These are phyloP conservation scores for Pseudochromis fuscus DNA, from an alignment of 2,797 vertebrate species.

Conservation along the genomic window DNA sequence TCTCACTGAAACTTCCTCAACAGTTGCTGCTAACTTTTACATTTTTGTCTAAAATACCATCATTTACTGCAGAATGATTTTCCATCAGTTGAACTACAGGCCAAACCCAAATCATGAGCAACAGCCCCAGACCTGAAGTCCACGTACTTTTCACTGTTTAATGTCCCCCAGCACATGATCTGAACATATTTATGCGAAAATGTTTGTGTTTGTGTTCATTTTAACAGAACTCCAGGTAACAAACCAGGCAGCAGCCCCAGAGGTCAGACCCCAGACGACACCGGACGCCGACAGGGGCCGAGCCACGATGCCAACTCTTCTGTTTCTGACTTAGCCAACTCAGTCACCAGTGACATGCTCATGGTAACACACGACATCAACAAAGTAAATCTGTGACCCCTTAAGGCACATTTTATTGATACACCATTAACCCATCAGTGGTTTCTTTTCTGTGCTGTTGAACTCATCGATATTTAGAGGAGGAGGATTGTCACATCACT, in stretches of 20 bases:
- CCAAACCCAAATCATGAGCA: not conserved
- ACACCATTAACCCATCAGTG: constrained; percentile 9
- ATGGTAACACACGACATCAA: constrained; percentile 86
- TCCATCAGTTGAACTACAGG: not conserved
- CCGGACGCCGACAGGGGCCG: constrained; percentile 75
- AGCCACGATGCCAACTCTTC: constrained; percentile 89
- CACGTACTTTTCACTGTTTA: not conserved
- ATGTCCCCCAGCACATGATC: not conserved
- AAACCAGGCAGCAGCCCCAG: constrained; percentile 83
- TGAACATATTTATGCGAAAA: constrained; percentile 9
- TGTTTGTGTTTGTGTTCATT: constrained; percentile 71
- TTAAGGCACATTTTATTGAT: constrained; percentile 24
- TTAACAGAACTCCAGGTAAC: constrained; percentile 77
- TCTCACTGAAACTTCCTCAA: no score
- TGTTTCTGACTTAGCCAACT: constrained; percentile 95
- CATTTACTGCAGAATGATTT: not conserved
- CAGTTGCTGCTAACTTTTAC: not conserved
- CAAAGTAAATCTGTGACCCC: not conserved
- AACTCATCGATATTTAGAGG: constrained; percentile 45
- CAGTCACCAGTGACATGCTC: constrained; percentile 97
- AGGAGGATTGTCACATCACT: constrained; percentile 25
- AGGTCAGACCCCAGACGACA: constrained; percentile 84
- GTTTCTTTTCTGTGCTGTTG: constrained; percentile 34
- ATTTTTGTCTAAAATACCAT: not conserved
- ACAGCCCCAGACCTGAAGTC: not conserved